Percentiles rank a stretch among this genome's conserved stretches.
Conservation (phyloP, 2,888 invertebrate species). For the Dryococelus australis region DNA sequence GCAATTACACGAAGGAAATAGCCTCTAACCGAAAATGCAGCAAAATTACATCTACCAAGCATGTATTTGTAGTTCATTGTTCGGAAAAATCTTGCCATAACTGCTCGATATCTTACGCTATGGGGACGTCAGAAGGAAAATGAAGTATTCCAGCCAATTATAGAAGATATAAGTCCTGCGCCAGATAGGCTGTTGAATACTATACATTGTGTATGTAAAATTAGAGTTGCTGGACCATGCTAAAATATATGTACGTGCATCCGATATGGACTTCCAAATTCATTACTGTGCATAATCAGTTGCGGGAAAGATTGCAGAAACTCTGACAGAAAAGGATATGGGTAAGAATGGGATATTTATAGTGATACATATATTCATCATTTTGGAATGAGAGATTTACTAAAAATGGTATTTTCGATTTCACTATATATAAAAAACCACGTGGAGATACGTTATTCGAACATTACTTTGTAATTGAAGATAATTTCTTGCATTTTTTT, state of each 20-base stretch:
- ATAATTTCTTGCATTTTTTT: not conserved
- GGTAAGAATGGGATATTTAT: not conserved
- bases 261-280: not conserved
- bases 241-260: not conserved
- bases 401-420: not conserved
- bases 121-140: slow-evolving; percentile 18
- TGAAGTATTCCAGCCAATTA: slow-evolving; percentile 11
- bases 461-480: not conserved
- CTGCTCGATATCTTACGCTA: not conserved
- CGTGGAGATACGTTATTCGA: not conserved
- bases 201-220: slow-evolving; percentile 2
- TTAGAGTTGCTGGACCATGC: slow-evolving; percentile 19
- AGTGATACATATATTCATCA: not conserved
- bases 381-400: not conserved
- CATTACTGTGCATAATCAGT: not conserved
- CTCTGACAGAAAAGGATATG: not conserved
- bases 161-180: not conserved
- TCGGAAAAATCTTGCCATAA: not conserved
- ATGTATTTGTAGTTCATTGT: not conserved
- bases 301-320: slow-evolving; percentile 6
- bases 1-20: slow-evolving; percentile 17
- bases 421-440: not conserved
- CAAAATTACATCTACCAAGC: not conserved
- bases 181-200: slow-evolving; percentile 21
- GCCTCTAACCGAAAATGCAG: slow-evolving; percentile 23